phyloP scores from a whole-genome alignment of 2,888 invertebrate species.

The Leucozona laternaria region DNA sequence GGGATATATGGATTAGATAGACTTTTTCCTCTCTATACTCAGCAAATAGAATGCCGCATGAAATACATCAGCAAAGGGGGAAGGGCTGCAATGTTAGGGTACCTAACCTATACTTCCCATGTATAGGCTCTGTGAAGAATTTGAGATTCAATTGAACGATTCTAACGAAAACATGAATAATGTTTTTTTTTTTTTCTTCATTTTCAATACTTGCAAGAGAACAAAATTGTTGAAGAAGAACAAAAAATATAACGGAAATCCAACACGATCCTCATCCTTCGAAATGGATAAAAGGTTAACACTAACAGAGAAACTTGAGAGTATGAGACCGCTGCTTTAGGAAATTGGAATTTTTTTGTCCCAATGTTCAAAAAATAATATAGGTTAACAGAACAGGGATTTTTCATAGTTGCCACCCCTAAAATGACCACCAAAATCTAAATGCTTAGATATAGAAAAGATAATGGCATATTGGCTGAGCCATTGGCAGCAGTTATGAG shows the following conservation, averaged over 20 bases:
- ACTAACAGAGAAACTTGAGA: slow-evolving; percentile 23
- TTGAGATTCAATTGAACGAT: slow-evolving; percentile 65
- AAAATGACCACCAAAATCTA: neutral
- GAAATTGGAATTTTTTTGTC: slow-evolving; percentile 57
- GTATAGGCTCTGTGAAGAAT: slow-evolving; percentile 57
- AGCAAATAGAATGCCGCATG: slow-evolving; percentile 31
- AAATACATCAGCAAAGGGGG: neutral
- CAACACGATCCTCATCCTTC: slow-evolving; percentile 35
- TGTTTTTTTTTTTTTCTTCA: slow-evolving; percentile 29
- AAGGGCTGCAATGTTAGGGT: neutral
- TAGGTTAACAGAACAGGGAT: neutral
- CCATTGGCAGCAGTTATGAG: too few relatives aligned
- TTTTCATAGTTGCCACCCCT: slow-evolving; percentile 1
- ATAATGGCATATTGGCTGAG: too few relatives aligned
- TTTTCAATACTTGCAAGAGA: slow-evolving; percentile 43
- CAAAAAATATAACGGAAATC: neutral
- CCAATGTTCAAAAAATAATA: slow-evolving; percentile 16
- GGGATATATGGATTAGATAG: slow-evolving; percentile 64
- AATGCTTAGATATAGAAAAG: neutral
- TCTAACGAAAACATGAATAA: slow-evolving; percentile 70
- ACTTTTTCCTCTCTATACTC: slow-evolving; percentile 22
- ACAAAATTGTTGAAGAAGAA: slow-evolving; percentile 3
- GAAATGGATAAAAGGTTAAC: slow-evolving; percentile 58
- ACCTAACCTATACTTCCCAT: slow-evolving; percentile 15
- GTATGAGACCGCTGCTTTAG: slow-evolving; percentile 17